phyloP scores from a whole-genome alignment of 2,113 vertebrate species.

The Varanus komodoensis region DNA sequence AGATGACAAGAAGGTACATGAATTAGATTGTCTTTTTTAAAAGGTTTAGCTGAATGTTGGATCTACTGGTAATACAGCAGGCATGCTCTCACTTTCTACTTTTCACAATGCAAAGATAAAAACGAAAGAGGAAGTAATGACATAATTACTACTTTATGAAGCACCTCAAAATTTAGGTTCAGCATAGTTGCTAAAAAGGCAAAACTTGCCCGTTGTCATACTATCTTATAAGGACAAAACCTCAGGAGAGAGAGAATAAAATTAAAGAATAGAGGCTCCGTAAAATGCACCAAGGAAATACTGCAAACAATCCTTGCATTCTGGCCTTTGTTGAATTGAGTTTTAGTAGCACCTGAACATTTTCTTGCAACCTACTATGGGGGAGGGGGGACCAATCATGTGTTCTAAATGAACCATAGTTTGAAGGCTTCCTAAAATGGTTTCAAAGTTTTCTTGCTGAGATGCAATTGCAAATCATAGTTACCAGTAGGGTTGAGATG shows the following conservation, averaged over 20 bases:
- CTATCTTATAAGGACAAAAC: background rate
- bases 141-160: background rate
- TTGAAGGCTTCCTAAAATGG: too few relatives aligned
- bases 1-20: background rate
- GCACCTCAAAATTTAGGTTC: background rate
- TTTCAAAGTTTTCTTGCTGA: background rate
- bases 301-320: background rate
- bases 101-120: background rate
- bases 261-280: background rate
- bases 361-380: too few relatives aligned
- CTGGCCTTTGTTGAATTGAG: background rate
- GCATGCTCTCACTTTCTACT: background rate
- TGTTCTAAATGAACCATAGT: too few relatives aligned
- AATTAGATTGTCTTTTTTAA: background rate
- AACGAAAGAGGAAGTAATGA: too few relatives aligned
- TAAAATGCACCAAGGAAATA: background rate
- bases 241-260: background rate
- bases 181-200: background rate
- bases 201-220: background rate
- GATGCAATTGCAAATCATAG: background rate
- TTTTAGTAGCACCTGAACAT: background rate
- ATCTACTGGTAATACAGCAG: background rate
- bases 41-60: background rate
- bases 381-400: background rate
- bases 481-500: too few relatives aligned